Evolutionary conservation across 53 echinoderm and acorn worm species (phyloP), one percentile per base, ranked within the genome.

Genomic region (Paracentrotus lividus): DNA sequence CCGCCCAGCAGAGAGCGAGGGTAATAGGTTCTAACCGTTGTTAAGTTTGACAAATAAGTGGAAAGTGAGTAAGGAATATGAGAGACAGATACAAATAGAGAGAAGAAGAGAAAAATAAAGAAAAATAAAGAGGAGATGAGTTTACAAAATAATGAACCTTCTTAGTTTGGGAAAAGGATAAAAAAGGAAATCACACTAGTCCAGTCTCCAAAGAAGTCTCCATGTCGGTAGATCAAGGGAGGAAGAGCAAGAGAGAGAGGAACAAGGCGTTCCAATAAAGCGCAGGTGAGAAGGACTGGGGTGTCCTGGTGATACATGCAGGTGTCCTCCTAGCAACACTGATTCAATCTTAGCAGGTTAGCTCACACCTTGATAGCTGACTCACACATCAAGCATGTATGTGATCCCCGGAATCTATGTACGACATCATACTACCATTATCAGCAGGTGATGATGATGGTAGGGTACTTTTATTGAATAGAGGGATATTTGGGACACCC

Each of bases 341-440:
- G 72, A 72, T 72, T 72, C 72, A 36, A 72, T 72, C 72, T 40
- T 72, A 72, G 72, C 72, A 72, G 72, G 72, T 16, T 72, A 40
- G 18, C 36, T 72, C 72, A 72, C 72, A 72, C 72, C 72, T 72
- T 72, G 72, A 4, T 72, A 72, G 72, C 72, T 72, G 72, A 72
- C 72, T 72, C 72, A 72, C 40, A 36, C 40, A 16, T 72, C 16
- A 72, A 40, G 4, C 40, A 72, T 72, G 72, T 72, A 4, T 72
- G 72, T 72, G 72, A 72, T 72, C 72, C 21, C 1, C 5, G 36
- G 40, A 72, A 72, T 72, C 31, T 36, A 16, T 15, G 69, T 20
- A 38, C 34, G 69, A 4, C 18, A 69, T 69, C 36, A 69, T 38
- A 13, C 69, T 36, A 69, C 69, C 69, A 69, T 69, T 69, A 69